phyloP scores from a whole-genome alignment of 2,797 vertebrate genomes.

The Rhinophrynus dorsalis region DNA sequence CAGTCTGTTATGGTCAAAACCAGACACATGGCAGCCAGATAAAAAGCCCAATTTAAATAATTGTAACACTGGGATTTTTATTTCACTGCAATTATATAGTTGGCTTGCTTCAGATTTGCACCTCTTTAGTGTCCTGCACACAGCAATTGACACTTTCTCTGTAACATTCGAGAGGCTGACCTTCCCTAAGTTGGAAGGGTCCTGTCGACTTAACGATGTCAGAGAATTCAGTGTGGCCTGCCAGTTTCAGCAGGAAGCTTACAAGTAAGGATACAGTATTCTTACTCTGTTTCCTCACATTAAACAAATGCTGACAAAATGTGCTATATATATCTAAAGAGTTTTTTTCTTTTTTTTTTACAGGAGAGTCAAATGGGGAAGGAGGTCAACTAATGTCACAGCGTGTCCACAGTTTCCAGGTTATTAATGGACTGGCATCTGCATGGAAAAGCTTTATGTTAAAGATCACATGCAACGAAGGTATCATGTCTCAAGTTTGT shows the following conservation, averaged over 20 bases:
- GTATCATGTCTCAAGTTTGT: constrained; percentile 44
- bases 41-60: too few species aligned
- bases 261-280: constrained; percentile 51
- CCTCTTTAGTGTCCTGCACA: too few species aligned
- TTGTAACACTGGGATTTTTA: too few species aligned
- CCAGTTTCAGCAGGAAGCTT: constrained; percentile 50
- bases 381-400: constrained; percentile 48
- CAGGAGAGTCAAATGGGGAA: constrained; percentile 34
- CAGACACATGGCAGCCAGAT: too few species aligned
- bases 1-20: too few species aligned
- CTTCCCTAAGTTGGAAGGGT: constrained; percentile 62
- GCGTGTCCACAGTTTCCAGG: constrained; percentile 39
- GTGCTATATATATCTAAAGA: constrained; percentile 59
- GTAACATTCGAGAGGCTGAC: constrained; percentile 66
- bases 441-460: constrained; percentile 44
- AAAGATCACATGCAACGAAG: constrained; percentile 42
- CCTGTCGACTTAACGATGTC: constrained; percentile 57
- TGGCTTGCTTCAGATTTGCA: too few species aligned
- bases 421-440: constrained; percentile 48
- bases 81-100: too few species aligned
- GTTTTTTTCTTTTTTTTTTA: constrained; percentile 25
- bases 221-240: constrained; percentile 56
- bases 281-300: constrained; percentile 53
- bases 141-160: constrained; percentile 63
- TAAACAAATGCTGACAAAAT: constrained; percentile 57